Conservation (phyloP, 2,113 vertebrate species). For the Argyrosomus japonicus region DNA sequence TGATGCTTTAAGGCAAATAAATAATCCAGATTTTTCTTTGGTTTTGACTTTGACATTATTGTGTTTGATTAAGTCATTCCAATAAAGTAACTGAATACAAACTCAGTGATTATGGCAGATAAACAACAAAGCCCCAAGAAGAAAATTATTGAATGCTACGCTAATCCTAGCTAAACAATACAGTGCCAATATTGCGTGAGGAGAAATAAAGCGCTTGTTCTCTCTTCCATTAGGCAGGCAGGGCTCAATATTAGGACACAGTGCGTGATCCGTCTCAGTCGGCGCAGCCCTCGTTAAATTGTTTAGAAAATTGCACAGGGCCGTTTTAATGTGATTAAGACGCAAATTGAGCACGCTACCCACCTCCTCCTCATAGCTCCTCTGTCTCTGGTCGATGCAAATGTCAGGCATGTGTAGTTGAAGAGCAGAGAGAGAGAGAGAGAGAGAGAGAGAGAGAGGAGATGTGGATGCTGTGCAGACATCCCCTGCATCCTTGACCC, state of each 20-base stretch:
- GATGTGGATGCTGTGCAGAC: slow-evolving; percentile 3
- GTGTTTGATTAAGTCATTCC: background rate
- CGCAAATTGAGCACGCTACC: slow-evolving; percentile 54
- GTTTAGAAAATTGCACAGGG: slow-evolving; percentile 66
- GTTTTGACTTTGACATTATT: background rate
- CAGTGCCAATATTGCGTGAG: slow-evolving; percentile 15
- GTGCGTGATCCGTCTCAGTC: slow-evolving; percentile 54
- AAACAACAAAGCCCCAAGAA: slow-evolving; percentile 1
- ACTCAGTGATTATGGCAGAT: slow-evolving; percentile 4
- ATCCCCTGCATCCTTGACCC: slow-evolving; percentile 33
- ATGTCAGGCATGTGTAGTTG: slow-evolving; percentile 48
- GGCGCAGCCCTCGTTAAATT: slow-evolving; percentile 59
- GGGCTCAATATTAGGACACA: slow-evolving; percentile 55
- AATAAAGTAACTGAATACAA: slow-evolving; percentile 4
- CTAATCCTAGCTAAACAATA: slow-evolving; percentile 29
- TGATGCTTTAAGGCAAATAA: background rate
- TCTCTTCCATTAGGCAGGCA: slow-evolving; percentile 47
- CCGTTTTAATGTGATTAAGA: slow-evolving; percentile 71
- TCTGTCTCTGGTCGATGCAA: slow-evolving; percentile 43
- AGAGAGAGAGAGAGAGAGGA: background rate
- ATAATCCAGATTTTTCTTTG: background rate
- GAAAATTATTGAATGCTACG: slow-evolving; percentile 3
- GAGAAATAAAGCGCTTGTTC: slow-evolving; percentile 46
- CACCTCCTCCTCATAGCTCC: slow-evolving; percentile 40
- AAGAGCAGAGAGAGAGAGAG: slow-evolving; percentile 11